Base-by-base conservation (phyloP, 2,888 invertebrate genomes). In the Amblyjoppa fuscipennis region DNA sequence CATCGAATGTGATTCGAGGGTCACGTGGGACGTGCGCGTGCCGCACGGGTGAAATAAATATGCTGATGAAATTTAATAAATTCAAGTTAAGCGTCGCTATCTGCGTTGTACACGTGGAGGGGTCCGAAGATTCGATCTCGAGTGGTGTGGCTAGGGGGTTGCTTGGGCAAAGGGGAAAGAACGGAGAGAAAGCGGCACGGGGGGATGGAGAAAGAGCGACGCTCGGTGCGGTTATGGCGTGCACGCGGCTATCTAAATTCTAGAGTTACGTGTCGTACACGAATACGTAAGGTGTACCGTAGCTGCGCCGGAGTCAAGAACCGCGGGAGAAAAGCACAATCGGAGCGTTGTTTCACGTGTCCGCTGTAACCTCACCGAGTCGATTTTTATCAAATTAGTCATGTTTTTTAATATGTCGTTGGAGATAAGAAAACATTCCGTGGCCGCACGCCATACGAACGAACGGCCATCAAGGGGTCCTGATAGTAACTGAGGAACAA, bases 361-460 rank as follows among this genome's bases (percentile, higher is more conserved):
- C 68, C 69, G 61, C 61, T 73, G 79, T 83, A 83, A 83, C 79
- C 73, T 79, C 79, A 74, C 83, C 83, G 41, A 83, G 79, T 83
- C 79, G 83, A 83, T 83, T 83, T 83, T 83, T 83, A 83, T 83
- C 83, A 68, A 83, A 83, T 83, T 83, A 79, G 78, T 83, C 83
- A 83, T 83, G 83, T 83, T 83, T 83, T 83, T 83, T 83, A 83
- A 83, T 82, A 66, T 69, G 83, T 83, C 83, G 59, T 79, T 83
- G 74, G 59, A 61, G 83, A 83, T 83, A 83, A 83, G 79, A 41
- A 78, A 68, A 45, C 16, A 71, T 38, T 28, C 68, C n/a, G 45
- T n/a, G n/a, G 56, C 53, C 28, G 56, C 68, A 53, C 51, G 66
- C 31, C 68, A 66, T 38, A 41, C 77, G 34, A 51, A 6, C 61